These are phyloP conservation scores for Oreocharis arfaki DNA, from an alignment of 2,113 vertebrate species.

Conservation along the genomic window DNA sequence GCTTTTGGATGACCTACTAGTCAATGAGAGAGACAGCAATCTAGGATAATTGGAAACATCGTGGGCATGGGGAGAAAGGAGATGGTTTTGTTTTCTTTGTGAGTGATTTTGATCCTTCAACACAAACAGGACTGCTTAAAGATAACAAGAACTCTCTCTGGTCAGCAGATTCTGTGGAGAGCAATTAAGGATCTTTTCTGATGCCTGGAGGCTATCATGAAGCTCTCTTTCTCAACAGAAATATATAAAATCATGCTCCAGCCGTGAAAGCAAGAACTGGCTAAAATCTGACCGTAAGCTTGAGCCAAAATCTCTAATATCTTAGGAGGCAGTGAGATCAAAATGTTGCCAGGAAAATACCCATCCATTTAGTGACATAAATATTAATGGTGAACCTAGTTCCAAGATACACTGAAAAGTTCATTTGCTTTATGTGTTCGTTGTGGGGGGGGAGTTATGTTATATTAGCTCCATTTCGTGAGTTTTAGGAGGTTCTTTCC, in stretches of 20 bases:
- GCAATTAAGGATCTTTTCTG: slow-evolving; percentile 34
- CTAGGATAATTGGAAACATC: slow-evolving; percentile 10
- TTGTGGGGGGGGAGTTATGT: rapidly evolving
- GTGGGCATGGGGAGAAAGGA: not conserved
- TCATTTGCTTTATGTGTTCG: not conserved
- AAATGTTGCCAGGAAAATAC: not conserved
- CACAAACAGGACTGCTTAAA: slow-evolving; percentile 7
- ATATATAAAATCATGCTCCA: not conserved
- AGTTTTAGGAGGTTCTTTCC: not conserved
- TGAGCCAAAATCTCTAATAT: not conserved
- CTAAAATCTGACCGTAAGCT: not conserved
- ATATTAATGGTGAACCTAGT: not conserved
- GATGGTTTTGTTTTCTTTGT: slow-evolving; percentile 7
- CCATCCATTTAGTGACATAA: not conserved
- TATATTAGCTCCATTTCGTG: not conserved
- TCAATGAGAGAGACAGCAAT: not conserved
- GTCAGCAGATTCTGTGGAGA: slow-evolving; percentile 17
- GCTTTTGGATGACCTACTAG: not conserved
- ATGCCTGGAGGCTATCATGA: not conserved
- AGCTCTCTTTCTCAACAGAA: slow-evolving; percentile 10
- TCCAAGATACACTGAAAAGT: not conserved
- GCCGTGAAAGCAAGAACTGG: not conserved
- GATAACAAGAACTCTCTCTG: slow-evolving; percentile 32
- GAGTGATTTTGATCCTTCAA: slow-evolving; percentile 34
- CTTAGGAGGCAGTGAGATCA: not conserved